Conservation (phyloP, 2,113 vertebrate species). For the Fregata magnificens region DNA sequence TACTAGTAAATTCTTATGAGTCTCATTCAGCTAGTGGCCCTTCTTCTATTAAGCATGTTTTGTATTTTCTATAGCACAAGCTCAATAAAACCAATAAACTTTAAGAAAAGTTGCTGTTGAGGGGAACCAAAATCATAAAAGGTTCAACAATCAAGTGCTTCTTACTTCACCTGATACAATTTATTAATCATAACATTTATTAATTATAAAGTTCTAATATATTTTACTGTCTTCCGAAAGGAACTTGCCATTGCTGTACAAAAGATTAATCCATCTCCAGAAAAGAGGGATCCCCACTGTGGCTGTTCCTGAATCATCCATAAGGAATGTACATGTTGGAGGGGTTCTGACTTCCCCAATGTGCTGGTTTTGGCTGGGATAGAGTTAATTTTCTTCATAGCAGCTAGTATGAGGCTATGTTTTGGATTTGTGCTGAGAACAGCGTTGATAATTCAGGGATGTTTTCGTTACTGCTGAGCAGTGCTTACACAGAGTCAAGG, state of each 20-base stretch:
- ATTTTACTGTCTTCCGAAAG: background rate
- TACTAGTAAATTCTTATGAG: background rate
- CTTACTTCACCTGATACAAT: background rate
- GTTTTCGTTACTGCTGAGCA: no score
- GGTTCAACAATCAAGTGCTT: background rate
- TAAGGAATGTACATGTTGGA: background rate
- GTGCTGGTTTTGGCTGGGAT: no score
- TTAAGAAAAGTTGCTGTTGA: background rate
- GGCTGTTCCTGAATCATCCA: background rate
- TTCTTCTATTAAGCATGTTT: background rate
- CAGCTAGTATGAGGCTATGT: no score
- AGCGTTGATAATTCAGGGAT: no score
- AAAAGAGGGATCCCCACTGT: background rate
- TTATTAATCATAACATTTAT: background rate
- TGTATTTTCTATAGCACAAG: background rate
- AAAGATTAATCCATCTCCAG: background rate
- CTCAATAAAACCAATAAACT: background rate
- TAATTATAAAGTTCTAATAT: background rate
- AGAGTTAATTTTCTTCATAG: no score
- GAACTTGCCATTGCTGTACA: background rate
- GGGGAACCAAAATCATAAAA: background rate
- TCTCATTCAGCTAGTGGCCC: background rate
- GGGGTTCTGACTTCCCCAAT: background rate
- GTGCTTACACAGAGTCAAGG: no score
- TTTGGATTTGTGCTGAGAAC: no score